A percentile compares a stretch with the other conserved stretches of the same genome.
Evolutionary conservation across 92 coral and sea anemone genomes (phyloP).

Genomic region (Actinostola sp.): DNA sequence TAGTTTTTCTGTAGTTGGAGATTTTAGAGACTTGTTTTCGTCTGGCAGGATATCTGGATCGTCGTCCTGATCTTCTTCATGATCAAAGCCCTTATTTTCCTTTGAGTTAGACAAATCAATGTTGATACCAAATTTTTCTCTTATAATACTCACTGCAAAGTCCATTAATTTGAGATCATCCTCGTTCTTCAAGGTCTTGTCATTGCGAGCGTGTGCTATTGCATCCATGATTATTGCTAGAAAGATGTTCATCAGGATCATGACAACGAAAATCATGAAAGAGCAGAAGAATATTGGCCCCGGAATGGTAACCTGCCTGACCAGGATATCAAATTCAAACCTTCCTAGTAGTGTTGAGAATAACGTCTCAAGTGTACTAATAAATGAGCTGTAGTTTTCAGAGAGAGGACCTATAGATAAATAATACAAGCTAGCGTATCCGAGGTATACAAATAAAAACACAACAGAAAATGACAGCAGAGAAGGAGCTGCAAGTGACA

Average conservation of each 20-base stretch:
- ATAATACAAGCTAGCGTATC: conserved; percentile 63
- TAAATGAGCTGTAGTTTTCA: conserved; percentile 62
- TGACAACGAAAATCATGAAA: conserved; percentile 78
- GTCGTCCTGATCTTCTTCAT: conserved; percentile 3
- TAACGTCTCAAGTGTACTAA: conserved; percentile 62
- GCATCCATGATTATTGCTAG: conserved; percentile 82
- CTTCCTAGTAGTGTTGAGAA: conserved; percentile 82
- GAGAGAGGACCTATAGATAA: conserved; percentile 68
- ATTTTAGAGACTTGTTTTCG: not conserved
- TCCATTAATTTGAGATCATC: conserved; percentile 72
- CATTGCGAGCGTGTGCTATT: conserved; percentile 68
- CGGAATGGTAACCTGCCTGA: conserved; percentile 44
- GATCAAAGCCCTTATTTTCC: conserved; percentile 6
- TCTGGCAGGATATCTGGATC: no score
- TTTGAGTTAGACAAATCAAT: not conserved
- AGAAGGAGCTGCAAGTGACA: conserved; percentile 70
- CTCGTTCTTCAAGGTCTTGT: conserved; percentile 45
- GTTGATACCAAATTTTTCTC: conserved; percentile 11
- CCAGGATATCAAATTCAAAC: conserved; percentile 70
- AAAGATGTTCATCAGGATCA: conserved; percentile 84
- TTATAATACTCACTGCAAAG: conserved; percentile 21
- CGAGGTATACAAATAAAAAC: conserved; percentile 68
- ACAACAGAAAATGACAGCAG: conserved; percentile 73
- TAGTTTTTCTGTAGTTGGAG: not conserved
- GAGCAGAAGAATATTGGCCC: conserved; percentile 89